phyloP scores from a whole-genome alignment of 1,140 invertebrate species.

The Drosophila persimilis region DNA sequence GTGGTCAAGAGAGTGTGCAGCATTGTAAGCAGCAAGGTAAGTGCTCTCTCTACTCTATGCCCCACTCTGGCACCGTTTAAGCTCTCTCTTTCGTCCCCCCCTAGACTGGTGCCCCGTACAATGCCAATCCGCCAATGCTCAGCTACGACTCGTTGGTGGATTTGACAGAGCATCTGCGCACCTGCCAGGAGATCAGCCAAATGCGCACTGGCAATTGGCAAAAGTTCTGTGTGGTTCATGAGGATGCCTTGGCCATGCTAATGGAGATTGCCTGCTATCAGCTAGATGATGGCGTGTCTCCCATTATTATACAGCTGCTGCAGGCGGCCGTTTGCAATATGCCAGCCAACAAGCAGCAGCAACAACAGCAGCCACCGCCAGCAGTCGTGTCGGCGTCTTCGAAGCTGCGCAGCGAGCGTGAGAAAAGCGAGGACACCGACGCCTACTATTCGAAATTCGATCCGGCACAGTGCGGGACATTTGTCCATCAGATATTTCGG shows the following conservation, averaged over 20 bases:
- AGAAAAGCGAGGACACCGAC: slow-evolving; percentile 88
- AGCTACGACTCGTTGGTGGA: slow-evolving; percentile 96
- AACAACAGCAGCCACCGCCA: slow-evolving; percentile 51
- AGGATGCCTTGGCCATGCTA: slow-evolving; percentile 91
- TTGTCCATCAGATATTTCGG: slow-evolving; percentile 89
- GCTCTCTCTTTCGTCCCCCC: neutral
- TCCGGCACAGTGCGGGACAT: slow-evolving; percentile 87
- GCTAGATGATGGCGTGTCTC: slow-evolving; percentile 96
- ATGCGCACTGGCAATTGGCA: slow-evolving; percentile 98
- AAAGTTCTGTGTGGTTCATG: slow-evolving; percentile 91
- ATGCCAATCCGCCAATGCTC: slow-evolving; percentile 84
- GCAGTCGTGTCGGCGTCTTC: slow-evolving; percentile 15
- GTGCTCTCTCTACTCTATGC: too few relatives aligned
- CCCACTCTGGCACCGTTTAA: neutral
- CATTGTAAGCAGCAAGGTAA: slow-evolving; percentile 83
- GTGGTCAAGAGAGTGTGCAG: slow-evolving; percentile 84
- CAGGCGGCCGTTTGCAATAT: slow-evolving; percentile 92
- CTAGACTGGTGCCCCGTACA: slow-evolving; percentile 76
- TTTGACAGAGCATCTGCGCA: slow-evolving; percentile 97
- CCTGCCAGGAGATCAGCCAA: slow-evolving; percentile 95
- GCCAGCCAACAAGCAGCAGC: slow-evolving; percentile 38
- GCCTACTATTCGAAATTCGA: slow-evolving; percentile 87
- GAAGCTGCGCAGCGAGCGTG: slow-evolving; percentile 85
- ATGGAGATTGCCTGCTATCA: slow-evolving; percentile 90
- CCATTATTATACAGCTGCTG: slow-evolving; percentile 94